Evolutionary conservation across 2,888 invertebrate species (phyloP), one percentile per base, ranked within the genome.

Genomic region (Falcaria lacertinaria): DNA sequence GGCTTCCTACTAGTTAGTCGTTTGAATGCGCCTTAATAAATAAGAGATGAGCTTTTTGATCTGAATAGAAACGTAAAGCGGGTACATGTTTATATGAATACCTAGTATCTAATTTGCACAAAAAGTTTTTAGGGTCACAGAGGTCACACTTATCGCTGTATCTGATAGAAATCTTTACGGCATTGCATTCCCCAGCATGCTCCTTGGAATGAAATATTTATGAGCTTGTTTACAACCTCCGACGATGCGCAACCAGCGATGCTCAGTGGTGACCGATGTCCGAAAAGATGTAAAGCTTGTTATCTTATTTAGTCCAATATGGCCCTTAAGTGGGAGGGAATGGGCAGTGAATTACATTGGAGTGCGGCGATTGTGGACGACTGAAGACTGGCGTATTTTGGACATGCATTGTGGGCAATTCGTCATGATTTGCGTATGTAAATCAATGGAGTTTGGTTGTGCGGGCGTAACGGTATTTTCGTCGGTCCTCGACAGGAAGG

Each of bases 361-460:
- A 37, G 14, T 52, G 47, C 47, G 39, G 37, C 47, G 53, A 57
- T 60, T 61, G 57, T 50, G 51, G 55, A 63, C 60, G 61, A n/a
- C n/a, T n/a, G n/a, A 64, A 65, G 60, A 56, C 58, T 52, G 62
- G 60, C 59, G 68, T 74, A 82, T 80, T 85, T 79, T 56, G 80
- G 75, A 74, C 75, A 73, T 76, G 78, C 76, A 80, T 78, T 79
- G 83, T 78, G 73, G 68, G 77, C 77, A 83, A 85, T 85, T 87
- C 86, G 85, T 85, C 86, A 87, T 80, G 83, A 84, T 81, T 85
- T 81, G 84, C 84, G 85, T 86, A 88, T 87, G 86, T 84, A 86
- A 89, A 87, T 87, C 82, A 76, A 80, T 81, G 78, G 71, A 81
- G 80, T 86, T 86, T 73, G 80, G 83, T 74, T 80, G 80, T 78